Evolutionary conservation across 1,140 invertebrate genomes (phyloP).

Genomic region (Adoxophyes honmai): DNA sequence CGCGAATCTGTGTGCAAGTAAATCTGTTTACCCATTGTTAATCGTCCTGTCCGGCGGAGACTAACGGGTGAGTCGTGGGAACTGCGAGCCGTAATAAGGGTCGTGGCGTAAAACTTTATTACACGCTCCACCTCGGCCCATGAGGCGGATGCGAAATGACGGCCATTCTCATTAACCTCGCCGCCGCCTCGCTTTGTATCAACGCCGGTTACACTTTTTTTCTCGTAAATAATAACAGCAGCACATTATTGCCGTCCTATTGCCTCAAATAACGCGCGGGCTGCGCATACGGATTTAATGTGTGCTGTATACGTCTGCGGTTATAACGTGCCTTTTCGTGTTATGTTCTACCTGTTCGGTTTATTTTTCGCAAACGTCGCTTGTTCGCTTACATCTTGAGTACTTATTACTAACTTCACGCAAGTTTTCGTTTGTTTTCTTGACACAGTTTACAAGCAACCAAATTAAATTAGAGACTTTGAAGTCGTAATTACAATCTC

Average conservation of each 20-base stretch:
- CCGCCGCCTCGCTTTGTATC: conserved; percentile 36
- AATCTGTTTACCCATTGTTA: conserved; percentile 59
- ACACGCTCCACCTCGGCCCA: conserved; percentile 44
- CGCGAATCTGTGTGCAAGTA: conserved; percentile 32
- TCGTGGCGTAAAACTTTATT: conserved; percentile 55
- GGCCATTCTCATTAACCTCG: conserved; percentile 60
- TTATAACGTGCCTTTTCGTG: conserved; percentile 3
- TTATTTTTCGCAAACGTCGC: too few species aligned
- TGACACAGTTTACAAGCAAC: too few species aligned
- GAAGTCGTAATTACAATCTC: neutral
- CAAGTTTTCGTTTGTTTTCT: too few species aligned
- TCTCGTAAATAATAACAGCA: conserved; percentile 22
- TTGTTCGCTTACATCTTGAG: too few species aligned
- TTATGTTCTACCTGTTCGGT: neutral
- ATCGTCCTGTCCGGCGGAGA: conserved; percentile 40
- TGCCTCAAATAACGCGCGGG: conserved; percentile 8
- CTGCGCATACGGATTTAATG: conserved; percentile 9
- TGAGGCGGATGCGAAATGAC: conserved; percentile 47
- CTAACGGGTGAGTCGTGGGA: conserved; percentile 29
- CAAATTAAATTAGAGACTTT: too few species aligned
- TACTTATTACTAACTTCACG: too few species aligned
- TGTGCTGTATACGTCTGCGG: neutral
- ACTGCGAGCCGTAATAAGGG: conserved; percentile 46
- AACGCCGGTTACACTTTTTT: conserved; percentile 43
- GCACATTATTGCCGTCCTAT: conserved; percentile 19